Evolutionary conservation across 2,113 vertebrate genomes (phyloP).

Genomic region (Laticauda laticaudata): DNA sequence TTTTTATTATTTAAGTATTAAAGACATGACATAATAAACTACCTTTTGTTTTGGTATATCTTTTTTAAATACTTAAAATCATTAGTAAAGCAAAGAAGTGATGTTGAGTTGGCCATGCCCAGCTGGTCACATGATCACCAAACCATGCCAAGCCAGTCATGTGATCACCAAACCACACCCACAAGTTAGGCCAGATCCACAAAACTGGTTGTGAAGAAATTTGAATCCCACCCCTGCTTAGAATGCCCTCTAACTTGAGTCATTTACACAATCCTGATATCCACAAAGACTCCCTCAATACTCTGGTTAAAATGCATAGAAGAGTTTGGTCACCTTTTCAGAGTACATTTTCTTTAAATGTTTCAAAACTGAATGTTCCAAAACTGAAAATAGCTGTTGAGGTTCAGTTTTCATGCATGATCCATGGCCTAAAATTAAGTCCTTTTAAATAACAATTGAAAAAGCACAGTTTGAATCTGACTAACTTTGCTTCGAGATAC

Average conservation of each 20-base stretch:
- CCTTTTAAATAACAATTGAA: neutral
- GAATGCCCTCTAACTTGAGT: neutral
- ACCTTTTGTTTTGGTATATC: no score
- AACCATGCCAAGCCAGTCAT: no score
- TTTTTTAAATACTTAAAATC: no score
- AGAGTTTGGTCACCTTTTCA: neutral
- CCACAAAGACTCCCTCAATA: neutral
- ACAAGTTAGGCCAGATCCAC: no score
- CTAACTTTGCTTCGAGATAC: neutral
- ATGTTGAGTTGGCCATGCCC: no score
- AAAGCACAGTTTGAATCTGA: neutral
- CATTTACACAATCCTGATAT: neutral
- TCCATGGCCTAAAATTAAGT: neutral
- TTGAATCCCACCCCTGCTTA: neutral
- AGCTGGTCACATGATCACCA: no score
- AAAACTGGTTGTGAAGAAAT: no score
- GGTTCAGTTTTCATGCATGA: neutral
- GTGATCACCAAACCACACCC: no score
- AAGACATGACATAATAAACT: no score
- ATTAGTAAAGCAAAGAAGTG: no score
- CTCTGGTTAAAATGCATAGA: neutral
- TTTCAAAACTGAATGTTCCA: neutral
- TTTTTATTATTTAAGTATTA: no score
- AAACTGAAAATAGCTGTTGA: neutral
- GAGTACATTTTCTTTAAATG: neutral